phyloP scores from a whole-genome alignment of 2,113 vertebrate species.

The Brachyistius frenatus region DNA sequence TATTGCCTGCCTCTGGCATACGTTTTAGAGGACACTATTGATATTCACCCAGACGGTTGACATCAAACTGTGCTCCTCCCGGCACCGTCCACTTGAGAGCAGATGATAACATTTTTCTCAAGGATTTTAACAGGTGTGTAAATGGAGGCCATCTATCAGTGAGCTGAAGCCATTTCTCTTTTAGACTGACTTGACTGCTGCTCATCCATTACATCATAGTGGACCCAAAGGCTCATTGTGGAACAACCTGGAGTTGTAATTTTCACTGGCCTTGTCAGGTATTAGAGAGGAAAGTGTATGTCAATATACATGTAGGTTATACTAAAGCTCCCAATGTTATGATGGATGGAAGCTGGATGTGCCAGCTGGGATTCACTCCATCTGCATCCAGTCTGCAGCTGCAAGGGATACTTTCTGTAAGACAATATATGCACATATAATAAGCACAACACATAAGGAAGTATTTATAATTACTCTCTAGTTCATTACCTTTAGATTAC shows the following conservation, averaged over 20 bases:
- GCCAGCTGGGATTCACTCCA: neutral
- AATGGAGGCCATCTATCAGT: slow-evolving; percentile 41
- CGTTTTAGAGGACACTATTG: neutral
- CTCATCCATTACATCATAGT: slow-evolving; percentile 23
- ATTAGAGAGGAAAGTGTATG: neutral
- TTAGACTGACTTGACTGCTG: neutral
- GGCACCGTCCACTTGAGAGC: slow-evolving; percentile 11
- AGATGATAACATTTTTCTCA: slow-evolving; percentile 34
- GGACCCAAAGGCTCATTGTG: slow-evolving; percentile 1
- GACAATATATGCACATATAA: neutral
- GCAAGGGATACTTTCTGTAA: neutral
- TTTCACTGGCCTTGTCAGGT: slow-evolving; percentile 1
- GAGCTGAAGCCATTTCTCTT: slow-evolving; percentile 15
- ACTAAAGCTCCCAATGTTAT: neutral
- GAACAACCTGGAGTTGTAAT: slow-evolving; percentile 12
- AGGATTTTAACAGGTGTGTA: slow-evolving; percentile 39
- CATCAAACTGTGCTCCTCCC: neutral
- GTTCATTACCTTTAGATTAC: neutral
- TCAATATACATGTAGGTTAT: neutral
- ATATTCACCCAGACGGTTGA: neutral
- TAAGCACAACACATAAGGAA: neutral
- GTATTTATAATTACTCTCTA: too few relatives aligned
- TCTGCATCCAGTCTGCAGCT: neutral
- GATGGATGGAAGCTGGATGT: neutral
- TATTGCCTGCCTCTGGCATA: neutral